Base-by-base conservation (phyloP, 2,113 vertebrate genomes). In the Triplophysa tibetana region DNA sequence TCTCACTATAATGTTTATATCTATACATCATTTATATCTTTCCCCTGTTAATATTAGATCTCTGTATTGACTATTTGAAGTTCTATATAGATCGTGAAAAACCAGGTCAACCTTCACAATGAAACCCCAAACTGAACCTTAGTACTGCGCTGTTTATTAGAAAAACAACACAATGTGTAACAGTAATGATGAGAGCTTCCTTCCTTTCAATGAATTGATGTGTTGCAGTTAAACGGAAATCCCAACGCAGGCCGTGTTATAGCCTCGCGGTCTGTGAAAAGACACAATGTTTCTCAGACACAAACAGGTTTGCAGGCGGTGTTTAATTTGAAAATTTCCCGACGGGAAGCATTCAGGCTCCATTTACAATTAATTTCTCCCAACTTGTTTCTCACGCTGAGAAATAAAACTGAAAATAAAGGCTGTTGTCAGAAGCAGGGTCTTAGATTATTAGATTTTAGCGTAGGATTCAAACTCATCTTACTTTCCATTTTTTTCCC, bases 281-380 rank as follows among this genome's bases (percentile, higher is more conserved):
- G 64, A 33, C 66, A 26, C 43, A 58, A 5, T 65, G 78, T 79
- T 65, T 79, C 26, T 69, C 52, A 69, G 14, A 69, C 56, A 0
- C 26, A 68, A 54, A 52, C 48, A 72, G 56, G 60, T 70, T 79
- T 74, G 54, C 69, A 65, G 50, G 64, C 23, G 14, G 63, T 26
- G 72, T 70, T 81, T 80, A 63, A 80, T 84, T 82, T 16, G 66
- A 43, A 80, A 69, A 69, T 60, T 56, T 82, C 80, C 77, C 75
- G 33, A 14, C 33, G 77, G 79, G 73, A 69, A 82, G 48, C 66
- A 19, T 63, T 80, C 50, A 43, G 52, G 6, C 63, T 56, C 68
- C 72, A 21, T 73, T 77, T 82, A 79, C 65, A 75, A 73, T 73
- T 77, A 65, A 56, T 69, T 79, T 78, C 70, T 75, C 78, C 56